Percentiles rank a stretch among this genome's conserved stretches.
Conservation (phyloP, 2,113 vertebrate species). For the Scomber japonicus region DNA sequence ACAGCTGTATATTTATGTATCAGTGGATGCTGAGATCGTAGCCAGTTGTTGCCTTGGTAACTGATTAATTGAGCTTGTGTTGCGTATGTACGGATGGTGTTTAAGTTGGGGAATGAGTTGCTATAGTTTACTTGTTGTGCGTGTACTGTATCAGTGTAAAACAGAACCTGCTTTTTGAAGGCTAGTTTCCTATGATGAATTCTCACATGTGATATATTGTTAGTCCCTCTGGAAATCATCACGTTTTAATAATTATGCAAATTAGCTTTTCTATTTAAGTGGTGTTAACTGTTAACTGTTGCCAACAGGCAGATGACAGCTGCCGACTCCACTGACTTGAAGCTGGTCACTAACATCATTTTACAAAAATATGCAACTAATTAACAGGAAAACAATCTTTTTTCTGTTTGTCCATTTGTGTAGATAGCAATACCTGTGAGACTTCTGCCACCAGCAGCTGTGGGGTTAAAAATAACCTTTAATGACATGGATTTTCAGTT, state of each 20-base stretch:
- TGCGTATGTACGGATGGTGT: not conserved
- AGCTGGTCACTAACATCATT: not conserved
- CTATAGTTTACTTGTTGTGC: not conserved
- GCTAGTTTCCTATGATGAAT: conserved; percentile 2
- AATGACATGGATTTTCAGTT: conserved; percentile 27
- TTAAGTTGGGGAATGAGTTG: not conserved
- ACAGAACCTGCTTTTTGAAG: not conserved
- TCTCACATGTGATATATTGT: conserved; percentile 24
- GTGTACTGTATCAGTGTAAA: not conserved
- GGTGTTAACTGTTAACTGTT: conserved; percentile 38
- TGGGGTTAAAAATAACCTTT: conserved; percentile 35
- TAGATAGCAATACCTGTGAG: not conserved
- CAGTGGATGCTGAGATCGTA: conserved; percentile 42
- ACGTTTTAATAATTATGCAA: conserved; percentile 57
- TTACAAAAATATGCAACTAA: not conserved
- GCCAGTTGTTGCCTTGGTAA: conserved; percentile 70
- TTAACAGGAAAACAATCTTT: not conserved
- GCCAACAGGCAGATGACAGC: conserved; percentile 34
- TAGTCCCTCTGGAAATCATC: conserved; percentile 25
- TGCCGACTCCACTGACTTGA: conserved; percentile 4
- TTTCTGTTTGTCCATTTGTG: not conserved
- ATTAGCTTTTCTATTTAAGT: conserved; percentile 50
- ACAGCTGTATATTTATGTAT: conserved; percentile 62
- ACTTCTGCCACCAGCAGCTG: conserved; percentile 6
- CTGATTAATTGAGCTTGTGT: conserved; percentile 49